A percentile compares a stretch with the other conserved stretches of the same genome.
Conservation (phyloP, 92 coral and sea anemone species). For the Palythoa caribaeorum region DNA sequence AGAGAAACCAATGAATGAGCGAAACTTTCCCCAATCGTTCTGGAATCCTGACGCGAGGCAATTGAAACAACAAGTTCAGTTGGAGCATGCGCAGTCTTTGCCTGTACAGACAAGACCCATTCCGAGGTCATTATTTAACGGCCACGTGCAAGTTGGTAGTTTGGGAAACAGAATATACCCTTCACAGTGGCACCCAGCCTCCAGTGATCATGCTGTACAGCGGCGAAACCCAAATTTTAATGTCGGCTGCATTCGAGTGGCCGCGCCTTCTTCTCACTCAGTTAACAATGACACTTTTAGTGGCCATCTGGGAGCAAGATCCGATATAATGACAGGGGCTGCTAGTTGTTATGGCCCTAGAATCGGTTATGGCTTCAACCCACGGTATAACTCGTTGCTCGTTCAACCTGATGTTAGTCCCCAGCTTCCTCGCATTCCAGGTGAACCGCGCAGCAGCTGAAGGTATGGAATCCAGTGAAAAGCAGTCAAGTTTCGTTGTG, state of each 20-base stretch:
- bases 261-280: too few species aligned
- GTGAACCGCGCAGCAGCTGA: slow-evolving; percentile 43
- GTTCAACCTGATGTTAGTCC: slow-evolving; percentile 54
- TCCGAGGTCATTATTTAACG: background rate
- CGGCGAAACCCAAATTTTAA: slow-evolving; percentile 3
- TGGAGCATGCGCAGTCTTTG: slow-evolving; percentile 27
- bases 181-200: slow-evolving; percentile 12
- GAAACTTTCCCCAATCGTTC: slow-evolving; percentile 35
- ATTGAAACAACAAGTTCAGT: background rate
- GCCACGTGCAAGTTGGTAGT: background rate
- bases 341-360: slow-evolving; percentile 38
- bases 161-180: background rate
- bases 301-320: background rate
- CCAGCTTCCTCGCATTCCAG: slow-evolving; percentile 52
- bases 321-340: slow-evolving; percentile 22
- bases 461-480: background rate
- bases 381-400: slow-evolving; percentile 63
- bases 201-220: slow-evolving; percentile 26
- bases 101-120: background rate
- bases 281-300: background rate
- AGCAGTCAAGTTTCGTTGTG: background rate
- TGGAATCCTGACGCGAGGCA: slow-evolving; percentile 25
- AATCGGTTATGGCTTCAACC: slow-evolving; percentile 61
- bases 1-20: slow-evolving; percentile 37
- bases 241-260: slow-evolving; percentile 6